Evolutionary conservation across 2,797 vertebrate genomes (phyloP).

Genomic region (Mastacembelus armatus): DNA sequence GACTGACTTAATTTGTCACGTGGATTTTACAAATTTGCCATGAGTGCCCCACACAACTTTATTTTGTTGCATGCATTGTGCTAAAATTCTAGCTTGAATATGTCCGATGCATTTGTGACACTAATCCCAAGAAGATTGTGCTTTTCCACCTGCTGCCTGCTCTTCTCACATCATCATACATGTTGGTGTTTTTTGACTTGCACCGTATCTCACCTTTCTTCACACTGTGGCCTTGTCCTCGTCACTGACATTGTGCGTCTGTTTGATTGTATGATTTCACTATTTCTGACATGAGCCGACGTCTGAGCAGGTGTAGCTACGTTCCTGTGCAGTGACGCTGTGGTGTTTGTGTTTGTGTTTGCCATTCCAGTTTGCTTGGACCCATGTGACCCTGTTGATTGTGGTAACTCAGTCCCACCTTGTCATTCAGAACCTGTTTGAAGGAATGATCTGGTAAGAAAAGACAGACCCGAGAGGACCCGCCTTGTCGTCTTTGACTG

Average conservation of each 20-base stretch:
- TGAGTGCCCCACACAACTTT: too few relatives aligned
- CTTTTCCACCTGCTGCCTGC: conserved; percentile 13
- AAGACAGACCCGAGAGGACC: conserved; percentile 31
- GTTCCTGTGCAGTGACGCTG: conserved; percentile 67
- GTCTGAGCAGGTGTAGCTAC: conserved; percentile 39
- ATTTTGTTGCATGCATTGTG: neutral
- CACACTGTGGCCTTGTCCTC: neutral
- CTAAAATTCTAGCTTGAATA: neutral
- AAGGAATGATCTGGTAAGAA: conserved; percentile 99
- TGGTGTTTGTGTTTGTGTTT: conserved; percentile 70
- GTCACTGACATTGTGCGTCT: conserved; percentile 1
- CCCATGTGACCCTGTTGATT: conserved; percentile 99
- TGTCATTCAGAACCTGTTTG: conserved; percentile 99
- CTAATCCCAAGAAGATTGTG: neutral
- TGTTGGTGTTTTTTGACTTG: neutral
- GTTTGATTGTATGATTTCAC: conserved; percentile 7
- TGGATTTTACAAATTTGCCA: too few relatives aligned
- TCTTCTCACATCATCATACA: neutral
- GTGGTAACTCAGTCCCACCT: conserved; percentile 99
- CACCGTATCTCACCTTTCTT: neutral
- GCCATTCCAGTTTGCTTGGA: conserved; percentile 98
- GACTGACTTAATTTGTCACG: neutral
- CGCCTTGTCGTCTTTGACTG: conserved; percentile 27
- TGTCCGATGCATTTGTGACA: neutral
- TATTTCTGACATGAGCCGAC: conserved; percentile 31